Evolutionary conservation across 2,888 invertebrate genomes (phyloP).

Genomic region (Dicyrtoma fusca): DNA sequence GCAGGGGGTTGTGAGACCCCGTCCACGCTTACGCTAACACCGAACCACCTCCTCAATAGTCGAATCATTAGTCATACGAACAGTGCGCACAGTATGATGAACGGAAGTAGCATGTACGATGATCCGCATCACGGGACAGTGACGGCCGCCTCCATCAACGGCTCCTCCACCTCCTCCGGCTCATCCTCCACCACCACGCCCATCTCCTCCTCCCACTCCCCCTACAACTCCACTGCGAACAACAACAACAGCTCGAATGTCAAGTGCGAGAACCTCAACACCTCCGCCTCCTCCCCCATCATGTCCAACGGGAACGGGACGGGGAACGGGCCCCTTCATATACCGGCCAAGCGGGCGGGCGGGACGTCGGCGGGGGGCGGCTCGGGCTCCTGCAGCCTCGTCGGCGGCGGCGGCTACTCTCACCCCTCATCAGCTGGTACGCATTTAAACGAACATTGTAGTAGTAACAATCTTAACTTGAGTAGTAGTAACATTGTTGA

Average conservation of each 20-base stretch:
- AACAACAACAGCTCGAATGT: slow-evolving; percentile 37
- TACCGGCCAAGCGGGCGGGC: slow-evolving; percentile 52
- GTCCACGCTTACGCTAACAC: slow-evolving; percentile 35
- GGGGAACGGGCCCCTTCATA: slow-evolving; percentile 55
- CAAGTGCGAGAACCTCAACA: slow-evolving; percentile 42
- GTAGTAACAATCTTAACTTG: slow-evolving; percentile 7
- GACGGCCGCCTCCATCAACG: slow-evolving; percentile 40
- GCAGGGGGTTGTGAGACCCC: slow-evolving; percentile 54
- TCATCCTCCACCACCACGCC: slow-evolving; percentile 53
- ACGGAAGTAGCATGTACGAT: slow-evolving; percentile 54
- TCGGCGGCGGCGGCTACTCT: slow-evolving; percentile 40
- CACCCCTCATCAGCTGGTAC: slow-evolving; percentile 38
- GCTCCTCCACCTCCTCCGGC: slow-evolving; percentile 49
- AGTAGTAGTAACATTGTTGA: slow-evolving; percentile 22
- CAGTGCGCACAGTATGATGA: slow-evolving; percentile 50
- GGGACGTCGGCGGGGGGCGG: slow-evolving; percentile 32
- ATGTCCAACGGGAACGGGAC: slow-evolving; percentile 44
- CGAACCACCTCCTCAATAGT: slow-evolving; percentile 40
- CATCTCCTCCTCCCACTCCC: slow-evolving; percentile 53
- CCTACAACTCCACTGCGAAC: slow-evolving; percentile 50
- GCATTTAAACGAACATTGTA: slow-evolving; percentile 34
- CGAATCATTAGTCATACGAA: slow-evolving; percentile 41
- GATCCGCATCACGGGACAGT: slow-evolving; percentile 49
- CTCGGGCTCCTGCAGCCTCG: slow-evolving; percentile 39
- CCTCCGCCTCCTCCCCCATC: slow-evolving; percentile 53